Evolutionary conservation across 1,140 invertebrate genomes (phyloP).

Genomic region (Spodoptera frugiperda): DNA sequence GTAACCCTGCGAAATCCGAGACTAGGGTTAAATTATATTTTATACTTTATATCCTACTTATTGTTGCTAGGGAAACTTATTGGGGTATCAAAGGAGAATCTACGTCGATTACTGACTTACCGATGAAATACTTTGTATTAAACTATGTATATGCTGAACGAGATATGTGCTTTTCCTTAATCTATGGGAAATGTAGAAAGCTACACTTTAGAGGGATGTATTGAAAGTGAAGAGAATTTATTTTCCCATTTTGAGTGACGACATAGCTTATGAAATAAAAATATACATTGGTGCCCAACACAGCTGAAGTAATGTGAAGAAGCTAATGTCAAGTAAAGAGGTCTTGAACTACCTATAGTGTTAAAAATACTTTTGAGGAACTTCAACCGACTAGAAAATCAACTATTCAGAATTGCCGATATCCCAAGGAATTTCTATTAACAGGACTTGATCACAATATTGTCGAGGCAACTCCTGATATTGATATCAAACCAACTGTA

Average conservation of each 20-base stretch:
- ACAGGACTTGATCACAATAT: not conserved
- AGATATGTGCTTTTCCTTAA: too few relatives aligned
- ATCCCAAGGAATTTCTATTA: conserved; percentile 10
- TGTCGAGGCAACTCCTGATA: conserved; percentile 17
- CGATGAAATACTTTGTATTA: too few relatives aligned
- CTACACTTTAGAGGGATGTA: too few relatives aligned
- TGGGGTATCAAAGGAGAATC: not conserved
- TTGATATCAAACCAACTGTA: conserved; percentile 35
- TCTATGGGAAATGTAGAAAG: not conserved
- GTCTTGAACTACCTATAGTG: too few relatives aligned
- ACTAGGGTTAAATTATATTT: conserved; percentile 6
- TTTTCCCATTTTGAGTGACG: too few relatives aligned
- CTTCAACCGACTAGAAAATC: not conserved
- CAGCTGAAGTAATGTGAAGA: too few relatives aligned
- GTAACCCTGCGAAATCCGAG: conserved; percentile 55
- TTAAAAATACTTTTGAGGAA: not conserved
- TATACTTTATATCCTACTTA: conserved; percentile 5
- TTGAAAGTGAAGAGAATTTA: too few relatives aligned
- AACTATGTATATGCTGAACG: too few relatives aligned
- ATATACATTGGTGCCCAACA: too few relatives aligned
- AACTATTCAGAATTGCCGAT: not conserved
- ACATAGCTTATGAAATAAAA: too few relatives aligned
- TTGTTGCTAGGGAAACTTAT: not conserved
- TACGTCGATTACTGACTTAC: too few relatives aligned
- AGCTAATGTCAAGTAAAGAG: too few relatives aligned